Evolutionary conservation across 1,140 invertebrate genomes (phyloP).

Genomic region (Sinonovacula constricta): DNA sequence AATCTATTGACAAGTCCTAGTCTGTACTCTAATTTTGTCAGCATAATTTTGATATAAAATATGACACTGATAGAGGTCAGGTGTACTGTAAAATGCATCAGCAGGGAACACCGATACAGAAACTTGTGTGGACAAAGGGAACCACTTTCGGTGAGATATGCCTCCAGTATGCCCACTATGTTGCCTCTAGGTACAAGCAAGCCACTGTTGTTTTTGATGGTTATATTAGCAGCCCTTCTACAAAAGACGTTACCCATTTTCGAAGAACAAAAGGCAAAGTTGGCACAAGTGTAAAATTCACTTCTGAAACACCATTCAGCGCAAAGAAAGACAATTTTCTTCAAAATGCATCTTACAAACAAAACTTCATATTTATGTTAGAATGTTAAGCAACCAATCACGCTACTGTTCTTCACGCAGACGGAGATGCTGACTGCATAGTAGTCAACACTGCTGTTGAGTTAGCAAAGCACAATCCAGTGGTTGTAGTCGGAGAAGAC

Average conservation of each 20-base stretch:
- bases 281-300: neutral
- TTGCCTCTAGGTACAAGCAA: neutral
- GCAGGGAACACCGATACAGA: neutral
- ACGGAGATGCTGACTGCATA: constrained; percentile 51
- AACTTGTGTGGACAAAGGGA: neutral
- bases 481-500: constrained; percentile 51
- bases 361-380: constrained; percentile 40
- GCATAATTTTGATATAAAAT: too few relatives aligned
- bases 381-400: constrained; percentile 5
- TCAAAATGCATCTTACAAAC: constrained; percentile 45
- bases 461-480: neutral
- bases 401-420: constrained; percentile 41
- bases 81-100: too few relatives aligned
- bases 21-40: too few relatives aligned
- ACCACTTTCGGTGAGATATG: neutral
- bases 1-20: too few relatives aligned
- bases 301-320: neutral
- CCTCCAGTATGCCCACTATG: neutral
- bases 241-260: neutral
- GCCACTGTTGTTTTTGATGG: constrained; percentile 4
- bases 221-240: neutral
- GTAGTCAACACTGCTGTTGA: constrained; percentile 46
- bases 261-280: neutral
- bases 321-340: constrained; percentile 50
- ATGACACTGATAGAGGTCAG: too few relatives aligned